A percentile compares a stretch with the other conserved stretches of the same genome.
These are phyloP conservation scores for Rhizomys pruinosus DNA, from an alignment of 2,113 vertebrate species.

Conservation along the genomic window DNA sequence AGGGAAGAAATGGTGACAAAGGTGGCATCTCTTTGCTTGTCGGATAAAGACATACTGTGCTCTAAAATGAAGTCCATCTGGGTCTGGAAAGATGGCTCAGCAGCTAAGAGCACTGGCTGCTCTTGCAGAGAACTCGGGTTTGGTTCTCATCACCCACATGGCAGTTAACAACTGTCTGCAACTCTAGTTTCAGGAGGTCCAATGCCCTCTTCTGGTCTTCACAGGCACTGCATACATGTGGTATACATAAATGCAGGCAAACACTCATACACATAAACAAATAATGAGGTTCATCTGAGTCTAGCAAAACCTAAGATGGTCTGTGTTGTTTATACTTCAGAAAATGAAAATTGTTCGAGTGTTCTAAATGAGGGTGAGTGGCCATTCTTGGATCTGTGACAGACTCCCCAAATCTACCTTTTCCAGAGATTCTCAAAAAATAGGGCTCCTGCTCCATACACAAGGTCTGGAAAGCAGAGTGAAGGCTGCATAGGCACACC, in stretches of 20 bases:
- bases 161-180: too few species aligned
- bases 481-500: neutral
- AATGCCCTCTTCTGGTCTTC: too few species aligned
- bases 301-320: neutral
- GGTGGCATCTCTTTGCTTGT: neutral
- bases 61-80: neutral
- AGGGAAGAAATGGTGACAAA: neutral
- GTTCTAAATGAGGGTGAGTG: neutral
- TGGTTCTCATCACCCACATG: too few species aligned
- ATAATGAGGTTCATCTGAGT: neutral
- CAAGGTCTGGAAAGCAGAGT: neutral
- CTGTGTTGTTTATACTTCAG: neutral
- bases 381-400: neutral
- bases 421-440: neutral
- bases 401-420: neutral
- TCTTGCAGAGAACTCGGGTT: too few species aligned
- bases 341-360: neutral
- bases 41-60: neutral
- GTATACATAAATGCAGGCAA: too few species aligned
- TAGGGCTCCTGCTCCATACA: too few species aligned
- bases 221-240: too few species aligned
- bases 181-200: too few species aligned
- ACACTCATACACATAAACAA: too few species aligned
- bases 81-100: neutral
- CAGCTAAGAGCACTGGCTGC: too few species aligned